Evolutionary conservation across 2,113 vertebrate genomes (phyloP), one percentile per base, ranked within the genome.

Genomic region (Upupa epops): DNA sequence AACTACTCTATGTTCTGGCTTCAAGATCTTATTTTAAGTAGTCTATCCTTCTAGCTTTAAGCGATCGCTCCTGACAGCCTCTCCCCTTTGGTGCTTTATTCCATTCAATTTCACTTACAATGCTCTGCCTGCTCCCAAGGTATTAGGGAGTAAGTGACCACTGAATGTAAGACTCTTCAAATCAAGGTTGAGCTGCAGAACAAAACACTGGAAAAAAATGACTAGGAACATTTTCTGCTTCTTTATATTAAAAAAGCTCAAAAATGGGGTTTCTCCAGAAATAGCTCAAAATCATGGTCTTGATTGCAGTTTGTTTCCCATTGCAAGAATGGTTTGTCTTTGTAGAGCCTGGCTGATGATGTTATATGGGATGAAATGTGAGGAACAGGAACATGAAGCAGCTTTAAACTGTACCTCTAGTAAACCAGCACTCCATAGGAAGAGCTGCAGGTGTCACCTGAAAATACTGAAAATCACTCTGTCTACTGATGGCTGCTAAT

Each of bases 21-120:
- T 86, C 78, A 74, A 87, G 56, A 95, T 93, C 89, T 92, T 84
- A 87, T 95, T 96, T 96, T 89, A 93, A 96, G 48, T 93, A 96
- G 90, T 70, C 81, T 84, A 14, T 93, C 74, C 66, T 93, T 86
- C 95, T 63, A 76, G 55, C 82, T 93, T 87, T 93, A 94, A 73
- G 81, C 83, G 93, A 94, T 95, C 94, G 91, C 31, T 92, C 55
- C 45, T 95, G 93, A 95, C 93, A 93, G 90, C 13, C 45, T 94
- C 87, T 91, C 71, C 80, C 74, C 78, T 83, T 91, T 4, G 13
- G 59, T 92, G 81, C 52, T 89, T 93, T 85, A 79, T 70, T 93
- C 78, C 48, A 56, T 93, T 93, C 89, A 85, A 89, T 95, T 95
- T 94, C 81, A 91, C 81, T 95, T 94, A 93, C 59, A 86, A 77